phyloP scores from a whole-genome alignment of 2,888 invertebrate genomes.

The Agrochola macilenta region DNA sequence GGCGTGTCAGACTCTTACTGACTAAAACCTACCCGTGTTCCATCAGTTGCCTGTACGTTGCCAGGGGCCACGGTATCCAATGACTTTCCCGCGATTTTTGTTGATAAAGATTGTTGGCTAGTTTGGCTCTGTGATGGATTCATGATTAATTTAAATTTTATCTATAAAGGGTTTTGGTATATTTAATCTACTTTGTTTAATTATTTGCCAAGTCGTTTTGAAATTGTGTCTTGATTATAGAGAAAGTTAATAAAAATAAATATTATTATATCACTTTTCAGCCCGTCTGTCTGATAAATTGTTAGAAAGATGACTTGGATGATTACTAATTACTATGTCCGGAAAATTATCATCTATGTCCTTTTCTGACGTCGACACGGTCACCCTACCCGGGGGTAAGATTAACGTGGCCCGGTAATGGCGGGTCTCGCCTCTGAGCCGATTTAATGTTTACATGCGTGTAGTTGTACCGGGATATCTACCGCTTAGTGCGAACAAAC shows the following conservation, averaged over 20 bases:
- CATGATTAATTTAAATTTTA: too few species aligned
- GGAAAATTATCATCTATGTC: neutral
- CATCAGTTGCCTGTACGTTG: too few species aligned
- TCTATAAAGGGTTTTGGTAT: too few species aligned
- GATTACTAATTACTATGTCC: neutral
- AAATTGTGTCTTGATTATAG: neutral
- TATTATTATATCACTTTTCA: too few species aligned
- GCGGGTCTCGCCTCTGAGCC: conserved; percentile 58
- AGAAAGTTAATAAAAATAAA: neutral
- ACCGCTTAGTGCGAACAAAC: conserved; percentile 53
- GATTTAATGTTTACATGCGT: conserved; percentile 63
- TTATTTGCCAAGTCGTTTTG: too few species aligned
- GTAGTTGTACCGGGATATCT: conserved; percentile 39
- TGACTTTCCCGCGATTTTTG: too few species aligned
- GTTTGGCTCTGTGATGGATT: too few species aligned
- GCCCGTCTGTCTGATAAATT: neutral
- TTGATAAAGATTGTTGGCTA: too few species aligned
- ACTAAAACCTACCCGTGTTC: too few species aligned
- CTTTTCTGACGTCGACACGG: neutral
- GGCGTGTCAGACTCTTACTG: too few species aligned
- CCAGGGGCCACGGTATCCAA: too few species aligned
- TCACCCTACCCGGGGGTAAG: conserved; percentile 47
- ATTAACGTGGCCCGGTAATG: conserved; percentile 67
- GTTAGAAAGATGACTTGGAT: neutral
- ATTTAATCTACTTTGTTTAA: too few species aligned